These are phyloP conservation scores for Gadus macrocephalus DNA, from an alignment of 2,113 vertebrate species.

Conservation along the genomic window DNA sequence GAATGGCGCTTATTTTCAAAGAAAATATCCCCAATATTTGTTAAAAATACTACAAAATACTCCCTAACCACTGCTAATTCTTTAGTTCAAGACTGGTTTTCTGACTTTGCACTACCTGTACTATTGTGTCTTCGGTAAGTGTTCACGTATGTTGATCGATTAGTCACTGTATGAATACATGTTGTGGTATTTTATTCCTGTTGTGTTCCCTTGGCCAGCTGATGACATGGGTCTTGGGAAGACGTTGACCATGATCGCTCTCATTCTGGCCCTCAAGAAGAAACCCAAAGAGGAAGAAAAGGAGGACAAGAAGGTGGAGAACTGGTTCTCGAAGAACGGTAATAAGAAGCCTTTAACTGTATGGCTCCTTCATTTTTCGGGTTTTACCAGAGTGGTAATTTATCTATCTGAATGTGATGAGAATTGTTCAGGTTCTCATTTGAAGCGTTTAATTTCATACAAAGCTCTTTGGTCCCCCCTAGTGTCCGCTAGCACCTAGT, in stretches of 20 bases:
- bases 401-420: too few species aligned
- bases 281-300: constrained; percentile 57
- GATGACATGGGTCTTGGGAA: constrained; percentile 98
- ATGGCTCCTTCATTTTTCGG: not conserved
- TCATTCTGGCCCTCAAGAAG: constrained; percentile 80
- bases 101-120: too few species aligned
- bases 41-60: too few species aligned
- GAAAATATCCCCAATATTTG: too few species aligned
- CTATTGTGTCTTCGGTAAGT: not conserved
- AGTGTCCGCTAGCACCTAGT: too few species aligned
- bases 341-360: constrained; percentile 13
- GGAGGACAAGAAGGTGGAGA: constrained; percentile 54
- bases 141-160: not conserved
- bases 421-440: too few species aligned
- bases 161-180: too few species aligned
- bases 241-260: constrained; percentile 90
- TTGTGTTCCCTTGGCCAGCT: constrained; percentile 60
- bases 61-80: not conserved
- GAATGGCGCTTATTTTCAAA: too few species aligned
- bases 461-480: too few species aligned
- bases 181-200: not conserved
- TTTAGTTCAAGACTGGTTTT: not conserved
- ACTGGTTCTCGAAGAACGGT: constrained; percentile 85
- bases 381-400: too few species aligned
- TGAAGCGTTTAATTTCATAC: too few species aligned